These are phyloP conservation scores for Axis porcinus DNA, from an alignment of 2,113 vertebrate genomes.

Conservation along the genomic window DNA sequence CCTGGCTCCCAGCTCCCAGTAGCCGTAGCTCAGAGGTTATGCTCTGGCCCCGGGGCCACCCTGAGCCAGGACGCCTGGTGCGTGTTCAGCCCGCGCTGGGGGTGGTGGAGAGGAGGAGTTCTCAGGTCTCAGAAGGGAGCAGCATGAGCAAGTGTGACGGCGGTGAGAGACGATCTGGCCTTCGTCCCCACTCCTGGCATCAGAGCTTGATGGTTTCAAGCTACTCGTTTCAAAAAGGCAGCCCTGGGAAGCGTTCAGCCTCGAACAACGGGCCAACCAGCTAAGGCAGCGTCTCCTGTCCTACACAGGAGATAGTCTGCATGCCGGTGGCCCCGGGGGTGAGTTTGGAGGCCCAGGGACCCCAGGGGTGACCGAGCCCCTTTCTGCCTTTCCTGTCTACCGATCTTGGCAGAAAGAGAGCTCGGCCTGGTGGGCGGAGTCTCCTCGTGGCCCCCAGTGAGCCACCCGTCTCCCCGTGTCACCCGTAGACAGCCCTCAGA, in stretches of 20 bases:
- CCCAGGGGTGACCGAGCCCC: background rate
- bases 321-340: fast-evolving
- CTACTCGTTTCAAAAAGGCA: fast-evolving
- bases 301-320: background rate
- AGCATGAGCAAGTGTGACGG: fast-evolving
- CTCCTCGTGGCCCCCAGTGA: background rate
- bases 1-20: fast-evolving
- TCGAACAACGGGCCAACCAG: too few species aligned
- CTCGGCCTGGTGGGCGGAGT: fast-evolving
- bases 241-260: background rate
- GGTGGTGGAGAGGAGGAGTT: background rate
- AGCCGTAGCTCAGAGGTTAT: background rate
- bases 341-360: background rate
- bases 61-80: fast-evolving
- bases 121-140: fast-evolving
- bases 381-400: background rate
- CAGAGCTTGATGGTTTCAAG: background rate
- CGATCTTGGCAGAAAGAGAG: background rate
- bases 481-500: background rate
- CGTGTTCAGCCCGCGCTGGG: fast-evolving
- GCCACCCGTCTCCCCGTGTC: background rate
- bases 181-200: background rate
- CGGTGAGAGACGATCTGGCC: fast-evolving
- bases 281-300: background rate
- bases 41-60: background rate